Percentiles rank a stretch among this genome's conserved stretches.
Evolutionary conservation across 2,888 invertebrate genomes (phyloP).

Genomic region (Prosapia bicincta): DNA sequence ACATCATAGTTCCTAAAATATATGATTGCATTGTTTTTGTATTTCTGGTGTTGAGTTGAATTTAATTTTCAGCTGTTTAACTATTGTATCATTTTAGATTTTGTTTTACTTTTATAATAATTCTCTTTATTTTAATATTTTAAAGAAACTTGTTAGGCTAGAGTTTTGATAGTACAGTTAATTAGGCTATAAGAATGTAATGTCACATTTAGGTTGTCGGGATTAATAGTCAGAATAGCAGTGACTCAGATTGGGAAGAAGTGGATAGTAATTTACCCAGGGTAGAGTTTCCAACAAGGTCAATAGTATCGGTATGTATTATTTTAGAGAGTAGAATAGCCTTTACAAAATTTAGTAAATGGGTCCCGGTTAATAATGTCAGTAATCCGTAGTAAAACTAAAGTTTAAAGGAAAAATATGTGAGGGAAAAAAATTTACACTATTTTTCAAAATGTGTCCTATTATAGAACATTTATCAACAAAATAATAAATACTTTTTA

Average conservation of each 20-base stretch:
- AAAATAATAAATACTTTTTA: too few species aligned
- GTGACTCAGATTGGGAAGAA: constrained; percentile 19
- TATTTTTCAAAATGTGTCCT: too few species aligned
- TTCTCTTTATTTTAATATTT: not conserved
- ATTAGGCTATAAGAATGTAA: not conserved
- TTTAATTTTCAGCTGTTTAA: too few species aligned
- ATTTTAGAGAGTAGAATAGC: not conserved
- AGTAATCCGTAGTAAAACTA: too few species aligned
- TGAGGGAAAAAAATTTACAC: too few species aligned
- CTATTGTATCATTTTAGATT: not conserved
- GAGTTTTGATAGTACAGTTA: not conserved
- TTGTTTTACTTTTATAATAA: not conserved
- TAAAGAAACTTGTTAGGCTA: not conserved
- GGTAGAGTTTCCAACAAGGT: not conserved
- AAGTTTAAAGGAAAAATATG: too few species aligned
- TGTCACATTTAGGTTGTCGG: not conserved
- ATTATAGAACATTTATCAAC: too few species aligned
- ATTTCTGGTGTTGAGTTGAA: too few species aligned
- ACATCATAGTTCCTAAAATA: too few species aligned
- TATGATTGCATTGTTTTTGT: too few species aligned
- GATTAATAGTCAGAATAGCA: not conserved
- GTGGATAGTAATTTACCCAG: not conserved
- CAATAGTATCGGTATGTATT: not conserved
- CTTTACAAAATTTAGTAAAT: too few species aligned
- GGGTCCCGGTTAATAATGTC: too few species aligned